phyloP scores from a whole-genome alignment of 2,113 vertebrate species.

The Elgaria multicarinata region DNA sequence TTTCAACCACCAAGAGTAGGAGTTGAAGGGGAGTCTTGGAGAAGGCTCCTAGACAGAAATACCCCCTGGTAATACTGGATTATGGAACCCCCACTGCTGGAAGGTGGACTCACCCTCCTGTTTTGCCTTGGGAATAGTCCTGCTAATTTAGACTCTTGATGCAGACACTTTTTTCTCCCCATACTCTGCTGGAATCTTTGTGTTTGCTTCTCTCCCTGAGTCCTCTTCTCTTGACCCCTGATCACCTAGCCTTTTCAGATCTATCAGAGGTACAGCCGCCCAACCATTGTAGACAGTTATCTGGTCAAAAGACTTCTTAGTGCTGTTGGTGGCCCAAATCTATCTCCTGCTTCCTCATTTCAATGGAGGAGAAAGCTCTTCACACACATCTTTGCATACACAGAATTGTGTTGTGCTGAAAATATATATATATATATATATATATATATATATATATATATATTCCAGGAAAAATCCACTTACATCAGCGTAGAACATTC shows the following conservation, averaged over 20 bases:
- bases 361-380: neutral
- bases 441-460: neutral
- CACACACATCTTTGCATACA: neutral
- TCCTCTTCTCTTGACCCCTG: neutral
- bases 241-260: neutral
- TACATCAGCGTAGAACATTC: neutral
- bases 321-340: neutral
- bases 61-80: neutral
- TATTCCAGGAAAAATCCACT: slow-evolving; percentile 3
- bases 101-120: neutral
- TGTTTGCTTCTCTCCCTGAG: neutral
- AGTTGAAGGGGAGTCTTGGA: neutral
- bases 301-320: neutral
- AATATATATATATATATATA: neutral
- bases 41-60: neutral
- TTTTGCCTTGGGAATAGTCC: neutral
- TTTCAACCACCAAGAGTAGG: neutral
- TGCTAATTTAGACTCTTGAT: neutral
- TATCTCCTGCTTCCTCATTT: neutral
- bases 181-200: neutral
- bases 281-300: neutral
- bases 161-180: no score
- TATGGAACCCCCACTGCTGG: neutral
- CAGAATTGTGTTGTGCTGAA: slow-evolving; percentile 16
- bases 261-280: neutral